Conservation (phyloP, 53 echinoderm and acorn worm genomes). For the Actinopyga echinites region DNA sequence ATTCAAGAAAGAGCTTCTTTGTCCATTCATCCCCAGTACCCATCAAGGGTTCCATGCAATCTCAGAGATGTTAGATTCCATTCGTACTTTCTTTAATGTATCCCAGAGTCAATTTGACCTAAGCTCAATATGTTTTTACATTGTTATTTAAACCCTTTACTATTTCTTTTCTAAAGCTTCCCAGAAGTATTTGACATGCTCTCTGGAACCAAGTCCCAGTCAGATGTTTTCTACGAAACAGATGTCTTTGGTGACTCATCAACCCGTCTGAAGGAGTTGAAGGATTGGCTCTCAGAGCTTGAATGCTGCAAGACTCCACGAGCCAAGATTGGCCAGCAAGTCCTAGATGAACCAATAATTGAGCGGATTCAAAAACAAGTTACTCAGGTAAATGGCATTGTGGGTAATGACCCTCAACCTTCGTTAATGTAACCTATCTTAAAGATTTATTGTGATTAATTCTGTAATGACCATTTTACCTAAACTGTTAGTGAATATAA, state of each 20-base stretch:
- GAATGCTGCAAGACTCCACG: slow-evolving; percentile 73
- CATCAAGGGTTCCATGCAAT: too few relatives aligned
- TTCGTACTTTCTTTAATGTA: too few relatives aligned
- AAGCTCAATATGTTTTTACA: not conserved
- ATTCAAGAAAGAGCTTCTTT: too few relatives aligned
- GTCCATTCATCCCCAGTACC: too few relatives aligned
- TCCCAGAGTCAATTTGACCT: too few relatives aligned
- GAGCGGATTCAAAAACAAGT: slow-evolving; percentile 78
- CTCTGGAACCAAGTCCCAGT: slow-evolving; percentile 42
- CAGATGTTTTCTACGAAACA: slow-evolving; percentile 72
- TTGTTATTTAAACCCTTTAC: not conserved
- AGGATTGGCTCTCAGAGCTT: slow-evolving; percentile 68
- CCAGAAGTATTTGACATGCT: slow-evolving; percentile 78
- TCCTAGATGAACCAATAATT: slow-evolving; percentile 71
- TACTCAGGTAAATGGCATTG: slow-evolving; percentile 45
- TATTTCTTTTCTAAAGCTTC: slow-evolving; percentile 58
- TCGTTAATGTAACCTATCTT: too few relatives aligned
- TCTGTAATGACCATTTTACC: too few relatives aligned
- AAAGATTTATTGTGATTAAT: too few relatives aligned
- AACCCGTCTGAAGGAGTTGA: slow-evolving; percentile 75
- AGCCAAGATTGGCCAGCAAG: slow-evolving; percentile 68
- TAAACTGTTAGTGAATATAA: too few relatives aligned
- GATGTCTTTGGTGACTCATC: slow-evolving; percentile 70
- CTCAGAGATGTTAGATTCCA: too few relatives aligned
- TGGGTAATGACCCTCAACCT: too few relatives aligned